Evolutionary conservation across 2,797 vertebrate species (phyloP).

Genomic region (Eutrigla gurnardus): DNA sequence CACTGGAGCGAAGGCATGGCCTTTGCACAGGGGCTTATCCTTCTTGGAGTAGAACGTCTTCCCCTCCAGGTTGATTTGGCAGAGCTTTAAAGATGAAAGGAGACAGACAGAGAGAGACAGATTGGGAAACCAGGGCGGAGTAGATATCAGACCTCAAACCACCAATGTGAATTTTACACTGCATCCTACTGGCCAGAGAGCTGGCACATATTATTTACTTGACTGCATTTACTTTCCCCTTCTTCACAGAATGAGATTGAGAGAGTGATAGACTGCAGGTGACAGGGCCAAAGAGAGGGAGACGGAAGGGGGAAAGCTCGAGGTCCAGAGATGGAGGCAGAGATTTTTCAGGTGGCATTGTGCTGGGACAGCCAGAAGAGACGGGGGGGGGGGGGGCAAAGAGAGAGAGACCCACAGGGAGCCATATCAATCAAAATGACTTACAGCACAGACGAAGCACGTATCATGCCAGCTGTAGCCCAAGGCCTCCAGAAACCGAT

Average conservation of each 20-base stretch:
- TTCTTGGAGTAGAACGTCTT: constrained; percentile 99
- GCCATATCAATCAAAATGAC: constrained; percentile 81
- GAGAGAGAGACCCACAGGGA: constrained; percentile 48
- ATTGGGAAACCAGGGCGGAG: constrained; percentile 50
- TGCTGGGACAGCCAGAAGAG: constrained; percentile 49
- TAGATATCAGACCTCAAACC: constrained; percentile 51
- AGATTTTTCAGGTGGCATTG: constrained; percentile 65
- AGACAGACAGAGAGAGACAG: constrained; percentile 63
- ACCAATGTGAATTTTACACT: constrained; percentile 49
- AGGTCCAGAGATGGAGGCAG: constrained; percentile 50
- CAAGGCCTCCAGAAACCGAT: constrained; percentile 98
- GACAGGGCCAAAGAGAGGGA: constrained; percentile 33
- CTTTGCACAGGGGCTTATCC: constrained; percentile 99
- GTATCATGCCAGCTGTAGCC: constrained; percentile 99
- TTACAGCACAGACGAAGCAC: constrained; percentile 98
- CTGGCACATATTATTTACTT: constrained; percentile 45
- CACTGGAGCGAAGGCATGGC: constrained; percentile 96
- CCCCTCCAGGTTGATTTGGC: constrained; percentile 98
- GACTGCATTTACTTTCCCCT: constrained; percentile 46
- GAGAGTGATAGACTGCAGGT: constrained; percentile 45
- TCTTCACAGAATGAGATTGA: constrained; percentile 34
- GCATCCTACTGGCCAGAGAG: constrained; percentile 40
- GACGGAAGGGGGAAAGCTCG: neutral
- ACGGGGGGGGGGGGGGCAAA: constrained; percentile 41
- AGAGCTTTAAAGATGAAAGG: constrained; percentile 88